Percentiles rank a stretch among this genome's conserved stretches.
phyloP scores from a whole-genome alignment of 2,113 vertebrate species.

The Elachura formosa region DNA sequence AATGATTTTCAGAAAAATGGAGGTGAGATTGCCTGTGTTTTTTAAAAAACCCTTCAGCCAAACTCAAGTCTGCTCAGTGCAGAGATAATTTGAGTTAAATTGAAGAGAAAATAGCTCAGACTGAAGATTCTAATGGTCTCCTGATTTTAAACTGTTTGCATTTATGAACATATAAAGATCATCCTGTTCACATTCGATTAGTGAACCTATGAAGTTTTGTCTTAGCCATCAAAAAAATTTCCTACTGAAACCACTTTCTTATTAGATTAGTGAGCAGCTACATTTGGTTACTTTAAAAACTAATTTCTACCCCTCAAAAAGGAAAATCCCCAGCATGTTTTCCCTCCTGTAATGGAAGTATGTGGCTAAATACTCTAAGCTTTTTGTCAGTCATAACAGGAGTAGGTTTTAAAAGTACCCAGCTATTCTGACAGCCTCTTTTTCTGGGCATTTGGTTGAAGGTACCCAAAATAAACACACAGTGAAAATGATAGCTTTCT shows the following conservation, averaged over 20 bases:
- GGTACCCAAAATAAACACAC: background rate
- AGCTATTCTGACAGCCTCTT: background rate
- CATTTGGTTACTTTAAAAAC: background rate
- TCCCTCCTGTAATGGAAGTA: background rate
- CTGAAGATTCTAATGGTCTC: background rate
- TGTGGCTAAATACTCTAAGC: background rate
- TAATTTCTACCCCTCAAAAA: background rate
- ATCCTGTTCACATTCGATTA: background rate
- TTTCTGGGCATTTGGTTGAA: background rate
- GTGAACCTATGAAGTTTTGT: background rate
- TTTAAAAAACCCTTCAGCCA: background rate
- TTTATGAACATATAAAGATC: background rate
- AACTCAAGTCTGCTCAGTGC: background rate
- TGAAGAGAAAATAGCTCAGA: conserved; percentile 1
- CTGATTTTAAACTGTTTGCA: background rate
- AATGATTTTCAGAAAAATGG: background rate
- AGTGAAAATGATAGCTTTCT: background rate
- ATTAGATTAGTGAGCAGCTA: background rate
- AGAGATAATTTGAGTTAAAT: background rate
- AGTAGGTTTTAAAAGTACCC: background rate
- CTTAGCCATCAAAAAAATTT: background rate
- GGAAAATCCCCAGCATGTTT: background rate
- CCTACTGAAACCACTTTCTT: background rate
- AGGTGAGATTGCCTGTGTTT: background rate
- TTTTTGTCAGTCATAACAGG: background rate